Percentiles rank a stretch among this genome's conserved stretches.
Evolutionary conservation across 92 coral and sea anemone genomes (phyloP).

Genomic region (Chrysogorgia sp.): DNA sequence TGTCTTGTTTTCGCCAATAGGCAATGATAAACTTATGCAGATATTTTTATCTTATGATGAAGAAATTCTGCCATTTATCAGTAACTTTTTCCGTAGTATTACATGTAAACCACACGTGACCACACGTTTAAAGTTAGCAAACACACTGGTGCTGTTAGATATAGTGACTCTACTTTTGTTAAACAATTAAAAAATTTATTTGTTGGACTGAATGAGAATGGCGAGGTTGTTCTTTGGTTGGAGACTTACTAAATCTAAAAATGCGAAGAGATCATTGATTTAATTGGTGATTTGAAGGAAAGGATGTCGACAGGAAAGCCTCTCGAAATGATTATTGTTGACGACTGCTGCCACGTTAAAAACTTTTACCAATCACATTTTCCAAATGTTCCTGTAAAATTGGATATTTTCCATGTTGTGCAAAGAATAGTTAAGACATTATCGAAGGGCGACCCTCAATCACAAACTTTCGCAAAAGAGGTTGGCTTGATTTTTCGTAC

Average conservation of each 20-base stretch:
- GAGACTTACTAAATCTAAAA: conserved; percentile 42
- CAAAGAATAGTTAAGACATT: conserved; percentile 55
- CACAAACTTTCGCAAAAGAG: conserved; percentile 55
- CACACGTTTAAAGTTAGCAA: conserved; percentile 60
- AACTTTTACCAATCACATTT: conserved; percentile 46
- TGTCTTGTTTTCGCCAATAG: conserved; percentile 46
- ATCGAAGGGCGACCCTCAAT: conserved; percentile 30
- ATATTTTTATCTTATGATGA: conserved; percentile 60
- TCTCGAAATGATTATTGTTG: conserved; percentile 48
- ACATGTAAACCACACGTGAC: too few relatives aligned
- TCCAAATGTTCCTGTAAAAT: conserved; percentile 59
- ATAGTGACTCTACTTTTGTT: not conserved
- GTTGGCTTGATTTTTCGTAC: conserved; percentile 55
- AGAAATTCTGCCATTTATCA: conserved; percentile 26
- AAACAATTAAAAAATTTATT: not conserved
- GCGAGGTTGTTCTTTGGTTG: too few relatives aligned
- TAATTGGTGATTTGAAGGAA: conserved; percentile 49
- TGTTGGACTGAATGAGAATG: conserved; percentile 49
- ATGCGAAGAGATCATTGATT: conserved; percentile 46
- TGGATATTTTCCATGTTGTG: conserved; percentile 64
- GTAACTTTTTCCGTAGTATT: conserved; percentile 9
- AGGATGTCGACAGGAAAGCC: conserved; percentile 32
- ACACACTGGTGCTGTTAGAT: not conserved
- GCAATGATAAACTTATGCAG: conserved; percentile 71
- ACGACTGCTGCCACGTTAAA: conserved; percentile 60